Evolutionary conservation across 2,888 invertebrate genomes (phyloP).

Genomic region (Euclidia mi): DNA sequence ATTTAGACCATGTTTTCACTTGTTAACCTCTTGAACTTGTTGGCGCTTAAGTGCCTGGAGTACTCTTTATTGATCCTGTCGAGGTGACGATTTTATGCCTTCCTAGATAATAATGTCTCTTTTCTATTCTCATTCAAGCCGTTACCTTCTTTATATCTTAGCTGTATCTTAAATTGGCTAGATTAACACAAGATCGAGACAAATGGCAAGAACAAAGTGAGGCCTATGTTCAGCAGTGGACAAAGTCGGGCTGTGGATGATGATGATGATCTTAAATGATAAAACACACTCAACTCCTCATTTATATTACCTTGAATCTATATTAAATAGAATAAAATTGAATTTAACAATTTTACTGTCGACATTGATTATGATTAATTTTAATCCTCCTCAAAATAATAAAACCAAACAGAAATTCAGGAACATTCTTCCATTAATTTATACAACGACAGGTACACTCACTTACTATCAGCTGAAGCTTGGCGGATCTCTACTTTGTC

Average conservation of each 20-base stretch:
- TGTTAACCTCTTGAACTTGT: background rate
- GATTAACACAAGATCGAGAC: too few species aligned
- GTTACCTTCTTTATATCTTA: constrained; percentile 1
- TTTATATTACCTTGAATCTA: too few species aligned
- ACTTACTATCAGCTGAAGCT: constrained; percentile 34
- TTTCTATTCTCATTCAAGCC: background rate
- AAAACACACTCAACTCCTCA: too few species aligned
- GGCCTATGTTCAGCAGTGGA: too few species aligned
- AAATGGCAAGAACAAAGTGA: too few species aligned
- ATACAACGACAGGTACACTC: constrained; percentile 40
- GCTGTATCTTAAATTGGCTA: background rate
- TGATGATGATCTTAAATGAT: too few species aligned
- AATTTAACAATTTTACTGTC: too few species aligned
- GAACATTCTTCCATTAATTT: constrained; percentile 24
- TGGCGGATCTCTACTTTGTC: constrained; percentile 34
- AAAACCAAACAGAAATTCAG: constrained; percentile 1
- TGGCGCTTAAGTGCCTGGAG: background rate
- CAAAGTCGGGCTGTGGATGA: too few species aligned
- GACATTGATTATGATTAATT: too few species aligned
- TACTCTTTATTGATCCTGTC: constrained; percentile 4
- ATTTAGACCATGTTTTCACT: background rate
- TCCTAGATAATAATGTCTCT: background rate
- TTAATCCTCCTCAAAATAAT: background rate
- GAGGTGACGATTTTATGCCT: background rate
- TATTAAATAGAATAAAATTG: too few species aligned